Conservation (phyloP, 2,888 invertebrate genomes). For the Leptinotarsa tumamoca region DNA sequence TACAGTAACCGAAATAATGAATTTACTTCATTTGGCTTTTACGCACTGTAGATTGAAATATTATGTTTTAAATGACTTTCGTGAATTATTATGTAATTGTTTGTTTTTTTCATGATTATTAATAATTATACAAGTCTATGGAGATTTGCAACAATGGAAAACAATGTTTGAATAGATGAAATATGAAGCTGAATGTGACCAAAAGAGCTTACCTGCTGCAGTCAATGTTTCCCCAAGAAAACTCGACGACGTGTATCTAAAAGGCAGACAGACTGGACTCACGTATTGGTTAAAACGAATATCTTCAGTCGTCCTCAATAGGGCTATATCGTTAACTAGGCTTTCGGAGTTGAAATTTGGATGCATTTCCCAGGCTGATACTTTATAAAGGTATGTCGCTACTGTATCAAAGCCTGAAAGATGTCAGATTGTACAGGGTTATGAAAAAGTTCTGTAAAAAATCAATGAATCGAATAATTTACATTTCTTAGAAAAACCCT, state of each 20-base stretch:
- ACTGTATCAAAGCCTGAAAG: conserved; percentile 63
- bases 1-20: too few species aligned
- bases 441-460: not conserved
- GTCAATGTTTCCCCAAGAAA: conserved; percentile 65
- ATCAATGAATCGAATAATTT: too few species aligned
- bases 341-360: conserved; percentile 54
- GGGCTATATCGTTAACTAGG: conserved; percentile 69
- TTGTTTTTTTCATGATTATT: too few species aligned
- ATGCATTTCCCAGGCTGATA: conserved; percentile 66
- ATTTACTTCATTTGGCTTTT: too few species aligned
- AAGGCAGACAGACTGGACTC: conserved; percentile 76
- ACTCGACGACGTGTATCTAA: conserved; percentile 64
- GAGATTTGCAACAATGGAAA: too few species aligned
- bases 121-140: too few species aligned
- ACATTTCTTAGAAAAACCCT: too few species aligned
- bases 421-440: not conserved
- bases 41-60: too few species aligned
- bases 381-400: conserved; percentile 64
- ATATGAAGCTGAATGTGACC: too few species aligned
- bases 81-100: too few species aligned
- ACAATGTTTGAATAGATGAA: too few species aligned
- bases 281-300: conserved; percentile 70
- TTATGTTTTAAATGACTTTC: too few species aligned
- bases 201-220: conserved; percentile 65
- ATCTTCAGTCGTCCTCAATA: conserved; percentile 62